Percentiles rank a stretch among this genome's conserved stretches.
phyloP scores from a whole-genome alignment of 1,140 invertebrate genomes.

The Drosophila sechellia region DNA sequence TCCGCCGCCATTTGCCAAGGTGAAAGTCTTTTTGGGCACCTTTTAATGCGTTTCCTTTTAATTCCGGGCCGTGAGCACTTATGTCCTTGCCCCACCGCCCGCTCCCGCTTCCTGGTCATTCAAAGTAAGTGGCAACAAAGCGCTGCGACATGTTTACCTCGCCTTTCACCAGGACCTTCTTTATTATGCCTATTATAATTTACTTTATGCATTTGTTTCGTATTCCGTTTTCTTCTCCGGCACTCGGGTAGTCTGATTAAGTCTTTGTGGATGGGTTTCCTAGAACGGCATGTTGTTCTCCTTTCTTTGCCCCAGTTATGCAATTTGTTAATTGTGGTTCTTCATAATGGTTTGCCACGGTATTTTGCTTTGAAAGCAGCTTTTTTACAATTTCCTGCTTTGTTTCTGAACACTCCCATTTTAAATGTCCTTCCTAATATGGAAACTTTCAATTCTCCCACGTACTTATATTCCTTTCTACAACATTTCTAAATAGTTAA shows the following conservation, averaged over 20 bases:
- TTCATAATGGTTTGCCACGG: slow-evolving; percentile 17
- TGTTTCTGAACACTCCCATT: neutral
- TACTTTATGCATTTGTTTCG: slow-evolving; percentile 73
- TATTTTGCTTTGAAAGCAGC: neutral
- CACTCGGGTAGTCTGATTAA: slow-evolving; percentile 23
- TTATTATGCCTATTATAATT: slow-evolving; percentile 83
- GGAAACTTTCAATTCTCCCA: neutral
- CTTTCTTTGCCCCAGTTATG: slow-evolving; percentile 43
- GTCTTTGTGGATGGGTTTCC: slow-evolving; percentile 43
- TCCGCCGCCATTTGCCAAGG: slow-evolving; percentile 65
- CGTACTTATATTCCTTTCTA: neutral
- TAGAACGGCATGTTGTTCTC: slow-evolving; percentile 6
- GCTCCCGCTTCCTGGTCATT: slow-evolving; percentile 33
- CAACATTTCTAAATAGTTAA: neutral
- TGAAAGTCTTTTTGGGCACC: slow-evolving; percentile 81
- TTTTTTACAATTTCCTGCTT: neutral
- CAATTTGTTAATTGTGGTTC: slow-evolving; percentile 74
- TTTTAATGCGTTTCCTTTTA: slow-evolving; percentile 83
- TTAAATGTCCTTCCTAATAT: too few species aligned
- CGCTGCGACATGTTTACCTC: slow-evolving; percentile 62
- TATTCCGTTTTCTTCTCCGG: slow-evolving; percentile 19
- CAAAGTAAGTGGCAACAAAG: slow-evolving; percentile 64
- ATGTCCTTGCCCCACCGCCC: slow-evolving; percentile 51
- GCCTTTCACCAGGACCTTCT: slow-evolving; percentile 65
- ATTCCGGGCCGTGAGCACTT: slow-evolving; percentile 76